These are phyloP conservation scores for Myotis vivesi DNA, from an alignment of 2,797 vertebrate genomes.

Conservation along the genomic window DNA sequence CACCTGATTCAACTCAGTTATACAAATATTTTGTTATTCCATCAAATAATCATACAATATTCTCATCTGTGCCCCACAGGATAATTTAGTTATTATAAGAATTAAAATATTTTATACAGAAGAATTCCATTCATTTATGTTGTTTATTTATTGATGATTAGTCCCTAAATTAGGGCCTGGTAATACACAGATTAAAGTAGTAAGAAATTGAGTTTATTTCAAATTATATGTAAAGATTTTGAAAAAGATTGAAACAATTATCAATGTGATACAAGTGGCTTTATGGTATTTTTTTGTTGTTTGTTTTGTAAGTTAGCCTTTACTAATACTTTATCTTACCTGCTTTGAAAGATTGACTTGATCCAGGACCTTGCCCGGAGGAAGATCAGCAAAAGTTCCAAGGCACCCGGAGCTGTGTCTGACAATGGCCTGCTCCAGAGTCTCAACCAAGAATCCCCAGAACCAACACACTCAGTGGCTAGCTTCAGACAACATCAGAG, in stretches of 20 bases:
- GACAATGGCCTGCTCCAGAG: not conserved
- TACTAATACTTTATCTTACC: conserved; percentile 12
- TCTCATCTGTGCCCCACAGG: not conserved
- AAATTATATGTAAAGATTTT: not conserved
- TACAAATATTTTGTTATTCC: conserved; percentile 63
- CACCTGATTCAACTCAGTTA: conserved; percentile 48
- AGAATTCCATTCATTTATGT: not conserved
- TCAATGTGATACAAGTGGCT: not conserved
- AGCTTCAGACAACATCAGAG: not conserved
- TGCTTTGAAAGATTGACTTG: not conserved
- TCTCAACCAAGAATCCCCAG: not conserved
- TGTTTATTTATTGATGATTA: conserved; percentile 10
- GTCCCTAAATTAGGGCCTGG: not conserved
- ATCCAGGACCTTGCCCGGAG: not conserved
- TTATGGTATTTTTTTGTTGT: not conserved
- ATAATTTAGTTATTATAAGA: not conserved
- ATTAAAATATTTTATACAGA: not conserved
- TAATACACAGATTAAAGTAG: not conserved
- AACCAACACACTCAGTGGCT: not conserved
- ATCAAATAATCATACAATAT: conserved; percentile 55
- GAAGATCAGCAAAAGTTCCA: too few relatives aligned
- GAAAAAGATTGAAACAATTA: not conserved
- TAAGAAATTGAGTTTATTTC: not conserved
- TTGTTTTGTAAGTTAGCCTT: not conserved
- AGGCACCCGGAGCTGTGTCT: not conserved